Evolutionary conservation across 2,113 vertebrate genomes (phyloP).

Genomic region (Willisornis vidua): DNA sequence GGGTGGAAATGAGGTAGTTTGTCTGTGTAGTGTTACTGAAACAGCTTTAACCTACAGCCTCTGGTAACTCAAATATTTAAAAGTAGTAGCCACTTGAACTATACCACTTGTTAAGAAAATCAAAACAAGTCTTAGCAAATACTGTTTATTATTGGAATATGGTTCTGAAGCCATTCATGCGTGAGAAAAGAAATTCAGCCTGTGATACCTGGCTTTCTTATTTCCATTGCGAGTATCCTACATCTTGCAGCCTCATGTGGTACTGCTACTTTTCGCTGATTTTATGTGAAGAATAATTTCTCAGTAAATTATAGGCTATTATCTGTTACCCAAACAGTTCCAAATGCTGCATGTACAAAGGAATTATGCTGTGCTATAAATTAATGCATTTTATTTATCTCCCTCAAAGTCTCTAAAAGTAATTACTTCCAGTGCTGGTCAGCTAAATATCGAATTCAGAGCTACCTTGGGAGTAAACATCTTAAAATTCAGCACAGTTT

Average conservation of each 20-base stretch:
- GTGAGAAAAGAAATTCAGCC: neutral
- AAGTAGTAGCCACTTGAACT: neutral
- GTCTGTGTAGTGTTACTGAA: neutral
- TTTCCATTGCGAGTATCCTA: neutral
- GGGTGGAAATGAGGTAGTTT: neutral
- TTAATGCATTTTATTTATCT: slow-evolving; percentile 19
- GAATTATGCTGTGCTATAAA: neutral
- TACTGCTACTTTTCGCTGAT: neutral
- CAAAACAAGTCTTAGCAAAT: neutral
- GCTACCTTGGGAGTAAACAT: neutral
- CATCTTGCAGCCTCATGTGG: neutral
- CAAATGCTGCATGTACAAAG: neutral
- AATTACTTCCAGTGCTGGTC: neutral
- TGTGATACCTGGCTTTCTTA: neutral
- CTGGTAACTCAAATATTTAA: neutral
- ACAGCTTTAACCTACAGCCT: neutral
- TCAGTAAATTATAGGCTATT: neutral
- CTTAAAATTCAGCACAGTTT: neutral
- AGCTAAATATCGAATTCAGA: neutral
- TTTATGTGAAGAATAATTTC: neutral
- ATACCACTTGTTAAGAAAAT: neutral
- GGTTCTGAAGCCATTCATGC: neutral
- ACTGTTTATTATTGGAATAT: neutral
- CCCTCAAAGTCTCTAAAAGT: neutral
- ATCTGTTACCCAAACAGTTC: neutral